Conservation (phyloP, 1,140 invertebrate genomes). For the Meteorus sp. region DNA sequence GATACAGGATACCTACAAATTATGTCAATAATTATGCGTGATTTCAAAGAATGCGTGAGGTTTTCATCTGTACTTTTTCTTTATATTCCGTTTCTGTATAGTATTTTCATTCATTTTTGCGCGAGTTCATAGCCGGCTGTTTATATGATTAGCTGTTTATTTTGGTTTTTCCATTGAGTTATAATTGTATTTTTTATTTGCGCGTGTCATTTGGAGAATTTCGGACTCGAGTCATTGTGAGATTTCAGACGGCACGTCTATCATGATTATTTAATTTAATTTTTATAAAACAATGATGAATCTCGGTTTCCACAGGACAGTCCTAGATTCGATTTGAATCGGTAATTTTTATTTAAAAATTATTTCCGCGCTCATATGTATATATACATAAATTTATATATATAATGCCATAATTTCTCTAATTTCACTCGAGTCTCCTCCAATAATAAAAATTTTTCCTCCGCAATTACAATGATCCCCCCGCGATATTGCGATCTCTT, state of each 20-base stretch:
- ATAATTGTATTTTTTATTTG: too few species aligned
- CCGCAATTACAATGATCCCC: constrained; percentile 13
- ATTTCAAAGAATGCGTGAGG: constrained; percentile 53
- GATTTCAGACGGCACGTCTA: too few species aligned
- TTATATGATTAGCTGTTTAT: too few species aligned
- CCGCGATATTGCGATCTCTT: constrained; percentile 10
- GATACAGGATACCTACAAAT: constrained; percentile 57
- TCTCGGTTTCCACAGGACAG: too few species aligned
- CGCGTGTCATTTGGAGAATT: too few species aligned
- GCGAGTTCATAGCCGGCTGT: too few species aligned
- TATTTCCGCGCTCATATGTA: neutral
- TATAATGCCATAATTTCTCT: neutral
- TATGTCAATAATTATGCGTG: constrained; percentile 59
- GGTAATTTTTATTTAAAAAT: neutral
- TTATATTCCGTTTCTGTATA: constrained; percentile 34
- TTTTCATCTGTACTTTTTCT: constrained; percentile 35
- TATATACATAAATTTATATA: neutral
- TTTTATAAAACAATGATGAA: too few species aligned
- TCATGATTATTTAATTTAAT: too few species aligned
- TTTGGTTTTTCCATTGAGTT: too few species aligned
- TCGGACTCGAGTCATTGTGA: too few species aligned
- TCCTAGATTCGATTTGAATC: too few species aligned
- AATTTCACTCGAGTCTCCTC: constrained; percentile 7
- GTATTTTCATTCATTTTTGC: constrained; percentile 11
- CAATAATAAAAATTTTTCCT: neutral